Conservation (phyloP, 2,888 invertebrate genomes). For the Temnothorax rugatulus region DNA sequence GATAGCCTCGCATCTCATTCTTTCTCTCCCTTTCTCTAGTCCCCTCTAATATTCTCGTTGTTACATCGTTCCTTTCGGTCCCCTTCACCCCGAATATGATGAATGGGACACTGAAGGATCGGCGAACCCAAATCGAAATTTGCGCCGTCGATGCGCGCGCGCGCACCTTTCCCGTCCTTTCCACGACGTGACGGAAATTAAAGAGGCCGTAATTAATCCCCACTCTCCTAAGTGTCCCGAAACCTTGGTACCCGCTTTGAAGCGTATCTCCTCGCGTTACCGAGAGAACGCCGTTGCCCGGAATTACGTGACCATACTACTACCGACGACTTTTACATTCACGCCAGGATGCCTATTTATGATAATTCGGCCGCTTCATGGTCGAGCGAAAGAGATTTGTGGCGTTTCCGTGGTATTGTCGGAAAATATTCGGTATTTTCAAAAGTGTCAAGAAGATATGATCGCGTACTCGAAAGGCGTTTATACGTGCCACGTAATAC, state of each 20-base stretch:
- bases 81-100: constrained; percentile 35
- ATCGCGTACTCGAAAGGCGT: neutral
- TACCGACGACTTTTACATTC: constrained; percentile 47
- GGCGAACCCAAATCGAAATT: constrained; percentile 47
- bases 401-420: neutral
- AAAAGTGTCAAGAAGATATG: constrained; percentile 19
- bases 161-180: constrained; percentile 19
- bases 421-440: constrained; percentile 21
- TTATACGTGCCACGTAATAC: neutral
- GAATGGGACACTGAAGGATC: constrained; percentile 54
- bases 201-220: constrained; percentile 54
- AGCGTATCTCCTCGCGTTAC: constrained; percentile 51
- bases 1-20: neutral
- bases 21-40: neutral
- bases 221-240: constrained; percentile 21
- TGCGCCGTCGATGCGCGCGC: constrained; percentile 14
- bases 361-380: constrained; percentile 47
- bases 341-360: constrained; percentile 40
- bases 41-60: neutral
- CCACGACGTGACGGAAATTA: constrained; percentile 52
- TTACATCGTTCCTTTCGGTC: constrained; percentile 2
- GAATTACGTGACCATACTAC: constrained; percentile 47
- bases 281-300: constrained; percentile 30
- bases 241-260: constrained; percentile 51
- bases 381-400: constrained; percentile 31